Evolutionary conservation across 1,140 invertebrate species (phyloP).

Genomic region (Orchestia grillus): DNA sequence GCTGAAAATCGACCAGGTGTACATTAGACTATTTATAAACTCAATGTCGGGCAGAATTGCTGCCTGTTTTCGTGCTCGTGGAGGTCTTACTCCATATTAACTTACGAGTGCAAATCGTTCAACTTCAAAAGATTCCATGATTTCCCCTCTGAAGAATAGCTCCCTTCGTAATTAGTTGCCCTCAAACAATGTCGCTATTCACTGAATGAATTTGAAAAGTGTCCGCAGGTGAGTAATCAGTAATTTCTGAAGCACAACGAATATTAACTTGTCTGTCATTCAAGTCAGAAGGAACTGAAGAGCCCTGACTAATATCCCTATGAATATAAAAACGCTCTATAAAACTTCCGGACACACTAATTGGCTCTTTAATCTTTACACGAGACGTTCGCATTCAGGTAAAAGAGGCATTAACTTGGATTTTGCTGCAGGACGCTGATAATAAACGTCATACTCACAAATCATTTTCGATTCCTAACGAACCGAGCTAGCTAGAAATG

Average conservation of each 20-base stretch:
- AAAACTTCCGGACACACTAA: not conserved
- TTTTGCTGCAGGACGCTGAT: not conserved
- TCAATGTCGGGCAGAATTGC: no score
- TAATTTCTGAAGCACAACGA: not conserved
- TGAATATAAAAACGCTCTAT: not conserved
- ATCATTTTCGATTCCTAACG: not conserved
- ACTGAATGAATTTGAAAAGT: not conserved
- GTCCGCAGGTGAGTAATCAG: not conserved
- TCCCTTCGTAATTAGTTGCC: no score
- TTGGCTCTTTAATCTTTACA: not conserved
- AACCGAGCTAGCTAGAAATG: conserved; percentile 2
- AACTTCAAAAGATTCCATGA: no score
- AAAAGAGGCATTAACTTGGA: not conserved
- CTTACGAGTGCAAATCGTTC: no score
- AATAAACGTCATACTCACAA: not conserved
- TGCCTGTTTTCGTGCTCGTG: no score
- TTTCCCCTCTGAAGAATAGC: no score
- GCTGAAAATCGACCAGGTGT: no score
- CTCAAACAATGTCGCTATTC: not conserved
- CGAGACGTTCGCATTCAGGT: not conserved
- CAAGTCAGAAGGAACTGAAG: not conserved
- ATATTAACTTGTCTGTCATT: not conserved
- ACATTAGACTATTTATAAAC: no score
- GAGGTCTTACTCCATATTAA: no score
- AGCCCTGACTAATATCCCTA: not conserved